Conservation (phyloP, 2,113 vertebrate species). For the Chroicocephalus ridibundus region DNA sequence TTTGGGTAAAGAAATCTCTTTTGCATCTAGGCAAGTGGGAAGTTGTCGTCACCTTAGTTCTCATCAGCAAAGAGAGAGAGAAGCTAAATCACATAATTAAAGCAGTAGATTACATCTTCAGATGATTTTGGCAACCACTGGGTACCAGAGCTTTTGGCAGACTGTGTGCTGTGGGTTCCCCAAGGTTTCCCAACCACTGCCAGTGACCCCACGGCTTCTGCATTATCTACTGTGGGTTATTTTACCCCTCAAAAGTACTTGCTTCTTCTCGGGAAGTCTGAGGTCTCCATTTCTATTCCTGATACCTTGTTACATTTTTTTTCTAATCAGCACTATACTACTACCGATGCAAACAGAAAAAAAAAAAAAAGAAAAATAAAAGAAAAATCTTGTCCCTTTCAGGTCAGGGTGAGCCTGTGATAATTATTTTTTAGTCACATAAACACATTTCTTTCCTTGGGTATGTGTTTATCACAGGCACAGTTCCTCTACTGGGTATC, state of each 20-base stretch:
- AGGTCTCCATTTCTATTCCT: not conserved
- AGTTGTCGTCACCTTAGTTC: not conserved
- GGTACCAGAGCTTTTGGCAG: not conserved
- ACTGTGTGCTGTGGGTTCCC: not conserved
- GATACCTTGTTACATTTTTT: not conserved
- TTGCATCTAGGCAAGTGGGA: not conserved
- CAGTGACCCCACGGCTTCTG: not conserved
- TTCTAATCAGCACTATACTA: not conserved
- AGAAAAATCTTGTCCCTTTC: not conserved
- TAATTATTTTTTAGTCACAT: not conserved
- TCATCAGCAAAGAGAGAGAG: not conserved
- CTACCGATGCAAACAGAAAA: not conserved
- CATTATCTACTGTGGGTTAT: rapidly evolving
- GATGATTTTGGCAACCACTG: not conserved
- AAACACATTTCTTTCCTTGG: not conserved
- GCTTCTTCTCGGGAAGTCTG: not conserved
- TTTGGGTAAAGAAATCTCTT: not conserved
- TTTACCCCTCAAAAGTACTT: not conserved
- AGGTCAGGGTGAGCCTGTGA: not conserved
- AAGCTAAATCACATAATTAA: not conserved
- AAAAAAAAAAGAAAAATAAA: not conserved
- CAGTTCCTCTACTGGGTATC: not conserved
- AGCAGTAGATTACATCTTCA: not conserved
- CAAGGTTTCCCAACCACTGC: not conserved
- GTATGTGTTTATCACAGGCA: not conserved